These are phyloP conservation scores for Strigops habroptila DNA, from an alignment of 2,113 vertebrate species.

Conservation along the genomic window DNA sequence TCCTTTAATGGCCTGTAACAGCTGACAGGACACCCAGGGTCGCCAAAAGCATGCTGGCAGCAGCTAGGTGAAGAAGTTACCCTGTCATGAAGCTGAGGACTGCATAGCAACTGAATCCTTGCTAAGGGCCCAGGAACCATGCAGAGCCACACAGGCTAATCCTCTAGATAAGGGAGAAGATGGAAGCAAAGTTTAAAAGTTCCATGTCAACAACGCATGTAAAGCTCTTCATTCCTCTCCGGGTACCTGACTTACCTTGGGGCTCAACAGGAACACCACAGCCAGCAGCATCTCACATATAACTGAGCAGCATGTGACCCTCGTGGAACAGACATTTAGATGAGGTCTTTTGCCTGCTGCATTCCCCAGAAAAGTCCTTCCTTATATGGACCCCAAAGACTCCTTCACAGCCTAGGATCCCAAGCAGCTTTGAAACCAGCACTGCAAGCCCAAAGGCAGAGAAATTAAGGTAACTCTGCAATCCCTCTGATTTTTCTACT, in stretches of 20 bases:
- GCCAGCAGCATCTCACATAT: not conserved
- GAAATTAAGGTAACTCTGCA: not conserved
- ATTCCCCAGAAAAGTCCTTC: not conserved
- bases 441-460: not conserved
- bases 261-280: not conserved
- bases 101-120: not conserved
- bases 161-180: not conserved
- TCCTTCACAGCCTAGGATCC: not conserved
- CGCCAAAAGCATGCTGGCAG: slow-evolving; percentile 9
- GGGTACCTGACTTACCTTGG: not conserved
- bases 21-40: slow-evolving; percentile 24
- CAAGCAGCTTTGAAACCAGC: not conserved
- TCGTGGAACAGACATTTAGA: not conserved
- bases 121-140: not conserved
- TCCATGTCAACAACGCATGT: not conserved
- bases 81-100: not conserved
- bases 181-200: not conserved
- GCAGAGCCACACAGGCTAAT: not conserved
- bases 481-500: not conserved
- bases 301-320: not conserved
- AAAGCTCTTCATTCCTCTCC: not conserved
- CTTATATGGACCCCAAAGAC: not conserved
- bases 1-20: slow-evolving; percentile 48
- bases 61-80: slow-evolving; percentile 22
- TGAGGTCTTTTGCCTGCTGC: not conserved